Conservation (phyloP, 2,888 invertebrate genomes). For the Thyatira batis region DNA sequence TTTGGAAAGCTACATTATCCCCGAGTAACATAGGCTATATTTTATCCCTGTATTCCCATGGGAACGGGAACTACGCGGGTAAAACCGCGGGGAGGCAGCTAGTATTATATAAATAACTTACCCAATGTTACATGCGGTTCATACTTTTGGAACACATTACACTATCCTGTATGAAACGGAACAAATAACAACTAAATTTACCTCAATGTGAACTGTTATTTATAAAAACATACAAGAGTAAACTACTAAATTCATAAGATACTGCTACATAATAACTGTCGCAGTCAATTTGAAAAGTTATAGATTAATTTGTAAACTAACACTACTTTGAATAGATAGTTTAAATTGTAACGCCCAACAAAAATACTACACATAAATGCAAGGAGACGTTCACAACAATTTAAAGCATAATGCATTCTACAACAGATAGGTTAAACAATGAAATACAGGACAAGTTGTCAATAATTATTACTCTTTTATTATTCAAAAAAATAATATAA, state of each 20-base stretch:
- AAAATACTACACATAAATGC: constrained; percentile 9
- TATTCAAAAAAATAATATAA: constrained; percentile 71
- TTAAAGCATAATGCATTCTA: constrained; percentile 36
- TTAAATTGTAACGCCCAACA: not conserved
- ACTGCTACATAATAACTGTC: not conserved
- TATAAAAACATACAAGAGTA: too few species aligned
- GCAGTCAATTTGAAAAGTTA: too few species aligned
- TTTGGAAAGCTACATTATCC: too few species aligned
- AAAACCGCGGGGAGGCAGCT: too few species aligned
- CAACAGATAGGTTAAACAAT: constrained; percentile 60
- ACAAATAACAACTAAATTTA: constrained; percentile 11
- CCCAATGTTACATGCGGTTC: constrained; percentile 49
- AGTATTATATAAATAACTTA: constrained; percentile 52
- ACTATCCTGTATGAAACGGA: constrained; percentile 18
- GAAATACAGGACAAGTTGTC: constrained; percentile 65
- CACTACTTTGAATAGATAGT: constrained; percentile 11
- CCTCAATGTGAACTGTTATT: not conserved
- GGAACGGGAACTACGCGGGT: too few species aligned
- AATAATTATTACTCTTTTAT: constrained; percentile 73
- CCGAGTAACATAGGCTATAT: too few species aligned
- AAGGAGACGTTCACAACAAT: constrained; percentile 30
- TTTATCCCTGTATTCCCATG: too few species aligned
- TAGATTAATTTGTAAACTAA: too few species aligned
- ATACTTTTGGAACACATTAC: constrained; percentile 24
- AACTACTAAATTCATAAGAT: too few species aligned